phyloP scores from a whole-genome alignment of 2,113 vertebrate species.

The Bostrychus sinensis region DNA sequence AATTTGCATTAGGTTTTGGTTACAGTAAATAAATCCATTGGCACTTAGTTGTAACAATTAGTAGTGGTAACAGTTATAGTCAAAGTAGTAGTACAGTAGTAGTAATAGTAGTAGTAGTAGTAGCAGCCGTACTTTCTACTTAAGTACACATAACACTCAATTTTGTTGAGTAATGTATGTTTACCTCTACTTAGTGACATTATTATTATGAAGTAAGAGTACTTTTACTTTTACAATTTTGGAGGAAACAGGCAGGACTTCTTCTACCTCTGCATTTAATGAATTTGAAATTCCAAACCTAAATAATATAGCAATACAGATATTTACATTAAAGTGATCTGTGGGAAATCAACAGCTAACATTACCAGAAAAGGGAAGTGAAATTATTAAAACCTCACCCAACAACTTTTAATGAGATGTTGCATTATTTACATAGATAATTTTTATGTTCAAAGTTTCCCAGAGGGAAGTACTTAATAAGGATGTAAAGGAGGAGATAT shows the following conservation, averaged over 20 bases:
- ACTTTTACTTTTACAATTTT: too few relatives aligned
- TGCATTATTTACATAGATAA: neutral
- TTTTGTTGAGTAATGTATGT: too few relatives aligned
- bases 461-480: neutral
- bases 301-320: neutral
- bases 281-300: neutral
- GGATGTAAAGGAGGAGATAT: neutral
- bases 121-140: too few relatives aligned
- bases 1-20: neutral
- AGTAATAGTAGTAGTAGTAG: too few relatives aligned
- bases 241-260: neutral
- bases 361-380: neutral
- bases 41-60: too few relatives aligned
- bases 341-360: conserved; percentile 1
- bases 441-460: neutral
- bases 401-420: neutral
- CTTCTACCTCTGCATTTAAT: neutral
- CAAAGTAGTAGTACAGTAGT: neutral
- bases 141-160: too few relatives aligned
- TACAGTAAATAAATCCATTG: too few relatives aligned
- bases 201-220: too few relatives aligned
- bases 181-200: too few relatives aligned
- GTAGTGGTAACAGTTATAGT: neutral
- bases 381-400: conserved; percentile 17
- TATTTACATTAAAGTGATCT: conserved; percentile 1